Evolutionary conservation across 1,140 invertebrate species (phyloP).

Genomic region (Ectropis grisescens): DNA sequence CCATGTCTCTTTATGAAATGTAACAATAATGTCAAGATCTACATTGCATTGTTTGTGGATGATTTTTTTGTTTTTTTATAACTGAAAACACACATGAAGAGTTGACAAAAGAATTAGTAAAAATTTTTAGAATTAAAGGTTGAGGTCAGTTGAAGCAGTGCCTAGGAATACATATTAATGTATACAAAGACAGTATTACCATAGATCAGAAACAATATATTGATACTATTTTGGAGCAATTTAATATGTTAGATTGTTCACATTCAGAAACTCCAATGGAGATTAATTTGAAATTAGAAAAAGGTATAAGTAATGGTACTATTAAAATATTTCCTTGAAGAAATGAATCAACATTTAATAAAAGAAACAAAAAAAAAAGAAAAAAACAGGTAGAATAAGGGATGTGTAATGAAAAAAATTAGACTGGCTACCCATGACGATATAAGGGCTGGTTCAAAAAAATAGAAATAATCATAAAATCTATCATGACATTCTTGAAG

Average conservation of each 20-base stretch:
- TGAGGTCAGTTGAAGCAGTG: neutral
- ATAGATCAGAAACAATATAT: conserved; percentile 7
- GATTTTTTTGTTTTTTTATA: too few relatives aligned
- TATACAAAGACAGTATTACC: conserved; percentile 5
- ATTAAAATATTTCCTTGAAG: conserved; percentile 7
- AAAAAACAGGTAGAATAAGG: too few relatives aligned
- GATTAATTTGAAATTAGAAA: conserved; percentile 7
- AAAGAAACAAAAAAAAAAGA: too few relatives aligned
- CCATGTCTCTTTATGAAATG: conserved; percentile 1
- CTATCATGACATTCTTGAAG: too few relatives aligned
- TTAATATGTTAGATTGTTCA: conserved; percentile 9
- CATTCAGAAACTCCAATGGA: conserved; percentile 5
- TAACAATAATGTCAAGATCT: neutral
- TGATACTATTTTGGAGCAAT: conserved; percentile 8
- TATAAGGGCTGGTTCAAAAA: too few relatives aligned
- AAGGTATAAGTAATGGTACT: too few relatives aligned
- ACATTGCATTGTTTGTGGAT: conserved; percentile 2
- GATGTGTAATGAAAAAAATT: too few relatives aligned
- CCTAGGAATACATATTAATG: conserved; percentile 4
- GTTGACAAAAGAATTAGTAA: neutral
- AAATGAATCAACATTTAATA: too few relatives aligned
- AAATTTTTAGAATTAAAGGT: neutral
- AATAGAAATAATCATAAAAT: too few relatives aligned
- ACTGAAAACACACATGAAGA: neutral
- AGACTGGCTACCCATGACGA: too few relatives aligned